These are phyloP conservation scores for Bombyx mandarina DNA, from an alignment of 1,140 invertebrate species.

Conservation along the genomic window DNA sequence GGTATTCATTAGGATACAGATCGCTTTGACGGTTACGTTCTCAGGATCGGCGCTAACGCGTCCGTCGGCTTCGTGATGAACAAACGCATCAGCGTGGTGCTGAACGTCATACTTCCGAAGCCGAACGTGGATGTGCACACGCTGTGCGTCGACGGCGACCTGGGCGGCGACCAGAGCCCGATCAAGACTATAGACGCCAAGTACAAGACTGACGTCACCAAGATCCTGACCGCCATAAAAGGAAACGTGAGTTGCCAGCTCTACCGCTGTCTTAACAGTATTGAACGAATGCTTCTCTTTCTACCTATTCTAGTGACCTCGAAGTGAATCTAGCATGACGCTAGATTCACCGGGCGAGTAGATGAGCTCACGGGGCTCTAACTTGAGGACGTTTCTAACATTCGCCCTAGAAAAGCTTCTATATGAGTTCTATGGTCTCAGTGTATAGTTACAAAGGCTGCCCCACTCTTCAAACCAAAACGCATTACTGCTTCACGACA, in stretches of 20 bases:
- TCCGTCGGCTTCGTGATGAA: constrained; percentile 63
- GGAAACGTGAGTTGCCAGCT: constrained; percentile 48
- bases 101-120: constrained; percentile 74
- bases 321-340: too few species aligned
- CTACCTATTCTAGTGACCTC: too few species aligned
- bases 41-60: constrained; percentile 72
- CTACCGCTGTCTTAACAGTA: constrained; percentile 23
- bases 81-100: constrained; percentile 65
- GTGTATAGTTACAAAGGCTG: too few species aligned
- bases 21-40: neutral
- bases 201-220: constrained; percentile 67
- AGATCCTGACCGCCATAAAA: constrained; percentile 41
- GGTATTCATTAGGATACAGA: constrained; percentile 8
- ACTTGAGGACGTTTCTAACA: too few species aligned
- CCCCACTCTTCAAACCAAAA: too few species aligned
- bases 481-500: too few species aligned
- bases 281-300: constrained; percentile 31
- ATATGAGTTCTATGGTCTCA: too few species aligned
- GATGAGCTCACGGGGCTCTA: too few species aligned
- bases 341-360: too few species aligned
- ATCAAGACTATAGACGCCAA: constrained; percentile 58
- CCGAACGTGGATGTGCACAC: constrained; percentile 75
- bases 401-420: too few species aligned
- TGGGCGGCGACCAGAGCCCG: constrained; percentile 38
- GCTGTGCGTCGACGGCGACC: constrained; percentile 63